A percentile compares a stretch with the other conserved stretches of the same genome.
Conservation (phyloP, 2,797 vertebrate genomes). For the Etheostoma nigrum region DNA sequence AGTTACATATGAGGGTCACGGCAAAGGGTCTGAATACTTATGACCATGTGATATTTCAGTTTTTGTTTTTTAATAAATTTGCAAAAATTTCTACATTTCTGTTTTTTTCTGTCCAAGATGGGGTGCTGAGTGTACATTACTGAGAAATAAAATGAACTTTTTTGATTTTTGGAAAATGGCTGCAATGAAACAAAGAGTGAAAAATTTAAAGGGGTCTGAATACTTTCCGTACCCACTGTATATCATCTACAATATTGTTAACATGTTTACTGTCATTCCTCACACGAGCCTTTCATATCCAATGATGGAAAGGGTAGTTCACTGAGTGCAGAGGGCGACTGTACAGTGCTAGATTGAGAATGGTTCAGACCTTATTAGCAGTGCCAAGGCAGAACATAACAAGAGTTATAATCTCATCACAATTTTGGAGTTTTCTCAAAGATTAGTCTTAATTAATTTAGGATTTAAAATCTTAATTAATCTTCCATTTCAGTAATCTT, state of each 20-base stretch:
- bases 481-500: not conserved
- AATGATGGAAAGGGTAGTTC: not conserved
- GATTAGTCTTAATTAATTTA: constrained; percentile 1
- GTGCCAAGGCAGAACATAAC: not conserved
- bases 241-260: not conserved
- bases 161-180: too few relatives aligned
- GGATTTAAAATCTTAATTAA: constrained; percentile 3
- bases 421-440: not conserved
- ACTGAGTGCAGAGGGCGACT: not conserved
- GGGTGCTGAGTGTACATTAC: too few relatives aligned
- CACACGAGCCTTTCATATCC: not conserved
- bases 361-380: not conserved
- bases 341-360: not conserved
- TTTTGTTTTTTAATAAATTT: too few relatives aligned
- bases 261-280: not conserved
- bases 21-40: too few relatives aligned
- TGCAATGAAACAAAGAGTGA: too few relatives aligned
- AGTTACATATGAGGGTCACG: too few relatives aligned
- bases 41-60: too few relatives aligned
- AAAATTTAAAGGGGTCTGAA: too few relatives aligned
- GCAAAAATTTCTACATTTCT: too few relatives aligned
- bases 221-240: too few relatives aligned
- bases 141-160: too few relatives aligned
- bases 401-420: constrained; percentile 6
- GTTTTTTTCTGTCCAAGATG: too few relatives aligned